Conservation (phyloP, 2,888 invertebrate genomes). For the Mesorhabditis sp. region DNA sequence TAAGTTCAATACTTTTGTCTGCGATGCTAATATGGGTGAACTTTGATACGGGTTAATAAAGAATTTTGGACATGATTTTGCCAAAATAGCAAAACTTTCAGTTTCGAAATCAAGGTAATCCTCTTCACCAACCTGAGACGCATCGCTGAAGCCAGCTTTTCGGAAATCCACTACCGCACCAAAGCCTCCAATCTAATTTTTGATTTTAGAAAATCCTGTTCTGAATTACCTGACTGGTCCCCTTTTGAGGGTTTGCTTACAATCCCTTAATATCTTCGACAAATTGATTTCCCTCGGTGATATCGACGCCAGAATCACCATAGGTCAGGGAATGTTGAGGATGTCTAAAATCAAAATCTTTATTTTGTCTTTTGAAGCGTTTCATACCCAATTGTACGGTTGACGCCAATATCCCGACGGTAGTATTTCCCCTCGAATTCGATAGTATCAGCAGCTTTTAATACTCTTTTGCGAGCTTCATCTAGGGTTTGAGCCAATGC, state of each 20-base stretch:
- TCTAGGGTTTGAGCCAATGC: conserved; percentile 71
- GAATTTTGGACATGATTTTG: too few species aligned
- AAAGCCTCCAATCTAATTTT: conserved; percentile 72
- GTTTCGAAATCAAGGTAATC: too few species aligned
- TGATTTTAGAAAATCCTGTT: not conserved
- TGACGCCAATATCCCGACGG: conserved; percentile 76
- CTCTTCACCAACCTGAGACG: conserved; percentile 68
- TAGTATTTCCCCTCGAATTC: conserved; percentile 81
- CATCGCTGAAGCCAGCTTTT: conserved; percentile 70
- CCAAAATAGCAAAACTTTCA: not conserved
- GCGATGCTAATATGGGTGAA: too few species aligned
- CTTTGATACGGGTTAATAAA: too few species aligned
- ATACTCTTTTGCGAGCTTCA: conserved; percentile 69
- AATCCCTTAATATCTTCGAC: conserved; percentile 76
- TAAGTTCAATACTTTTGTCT: too few species aligned
- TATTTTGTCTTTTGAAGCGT: not conserved
- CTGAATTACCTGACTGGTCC: conserved; percentile 27
- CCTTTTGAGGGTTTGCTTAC: conserved; percentile 58
- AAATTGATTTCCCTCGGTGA: conserved; percentile 82
- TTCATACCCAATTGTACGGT: not conserved
- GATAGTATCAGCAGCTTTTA: conserved; percentile 73
- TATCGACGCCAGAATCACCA: conserved; percentile 83
- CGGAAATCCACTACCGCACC: conserved; percentile 83
- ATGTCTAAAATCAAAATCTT: not conserved
- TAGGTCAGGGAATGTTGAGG: conserved; percentile 67